Conservation (phyloP, 2,888 invertebrate genomes). For the Deroplatys truncata region DNA sequence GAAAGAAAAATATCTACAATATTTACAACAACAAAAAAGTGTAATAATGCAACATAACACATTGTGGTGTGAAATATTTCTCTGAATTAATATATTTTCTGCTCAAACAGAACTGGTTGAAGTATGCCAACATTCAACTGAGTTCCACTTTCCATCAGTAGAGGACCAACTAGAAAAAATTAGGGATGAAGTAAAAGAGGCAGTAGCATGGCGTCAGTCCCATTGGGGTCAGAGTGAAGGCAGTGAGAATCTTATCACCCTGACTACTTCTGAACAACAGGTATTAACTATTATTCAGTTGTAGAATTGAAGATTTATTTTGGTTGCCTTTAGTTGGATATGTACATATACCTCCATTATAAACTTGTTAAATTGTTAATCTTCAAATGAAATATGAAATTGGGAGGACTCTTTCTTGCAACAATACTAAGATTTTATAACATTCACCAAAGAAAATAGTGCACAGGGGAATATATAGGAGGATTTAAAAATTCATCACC, state of each 20-base stretch:
- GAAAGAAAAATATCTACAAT: no score
- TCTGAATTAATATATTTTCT: not conserved
- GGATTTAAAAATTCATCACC: no score
- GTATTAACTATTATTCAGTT: constrained; percentile 21
- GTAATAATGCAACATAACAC: no score
- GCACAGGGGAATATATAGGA: no score
- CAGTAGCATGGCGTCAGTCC: constrained; percentile 49
- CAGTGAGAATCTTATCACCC: constrained; percentile 36
- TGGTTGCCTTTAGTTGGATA: not conserved
- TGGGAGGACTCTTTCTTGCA: no score
- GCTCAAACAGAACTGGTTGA: constrained; percentile 56
- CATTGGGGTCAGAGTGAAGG: constrained; percentile 39
- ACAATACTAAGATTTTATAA: no score
- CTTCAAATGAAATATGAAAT: no score
- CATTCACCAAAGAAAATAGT: no score
- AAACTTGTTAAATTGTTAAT: not conserved
- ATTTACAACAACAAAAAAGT: no score
- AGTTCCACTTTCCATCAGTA: constrained; percentile 88
- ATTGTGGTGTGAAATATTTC: not conserved
- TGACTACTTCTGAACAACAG: constrained; percentile 37
- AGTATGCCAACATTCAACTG: constrained; percentile 76
- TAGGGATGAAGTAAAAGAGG: constrained; percentile 53
- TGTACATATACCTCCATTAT: not conserved
- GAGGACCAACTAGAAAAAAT: constrained; percentile 80
- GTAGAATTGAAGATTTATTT: not conserved